Conservation (phyloP, 2,888 invertebrate genomes). For the Pandemis cinnamomeana region DNA sequence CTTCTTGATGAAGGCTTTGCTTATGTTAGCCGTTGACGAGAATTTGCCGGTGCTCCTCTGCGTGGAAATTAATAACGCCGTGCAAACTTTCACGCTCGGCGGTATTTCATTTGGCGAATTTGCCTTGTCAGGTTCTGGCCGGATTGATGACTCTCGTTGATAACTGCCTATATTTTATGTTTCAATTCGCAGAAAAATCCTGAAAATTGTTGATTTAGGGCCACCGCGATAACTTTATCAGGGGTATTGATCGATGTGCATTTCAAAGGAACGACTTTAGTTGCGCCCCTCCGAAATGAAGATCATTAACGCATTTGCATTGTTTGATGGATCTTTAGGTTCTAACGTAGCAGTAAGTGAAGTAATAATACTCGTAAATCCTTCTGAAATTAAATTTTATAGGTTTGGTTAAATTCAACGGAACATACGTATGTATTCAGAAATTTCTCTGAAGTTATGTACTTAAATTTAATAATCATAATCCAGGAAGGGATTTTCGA, state of each 20-base stretch:
- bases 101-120: slow-evolving; percentile 54
- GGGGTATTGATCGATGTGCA: slow-evolving; percentile 14
- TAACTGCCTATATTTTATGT: slow-evolving; percentile 32
- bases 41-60: slow-evolving; percentile 50
- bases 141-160: slow-evolving; percentile 47
- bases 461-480: neutral
- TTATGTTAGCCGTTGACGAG: slow-evolving; percentile 57
- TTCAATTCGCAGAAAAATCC: slow-evolving; percentile 20
- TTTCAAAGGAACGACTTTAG: neutral
- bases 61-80: slow-evolving; percentile 50
- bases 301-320: slow-evolving; percentile 1
- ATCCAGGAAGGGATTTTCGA: neutral
- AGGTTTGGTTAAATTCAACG: neutral
- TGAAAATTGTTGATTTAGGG: slow-evolving; percentile 22
- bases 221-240: slow-evolving; percentile 9
- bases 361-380: neutral
- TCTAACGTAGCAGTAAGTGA: neutral
- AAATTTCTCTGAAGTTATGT: neutral
- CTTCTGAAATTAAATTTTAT: neutral
- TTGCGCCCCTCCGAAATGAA: slow-evolving; percentile 1
- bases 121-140: slow-evolving; percentile 45
- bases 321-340: neutral
- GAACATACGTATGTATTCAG: no score
- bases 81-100: slow-evolving; percentile 44
- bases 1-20: slow-evolving; percentile 59